These are phyloP conservation scores for Labia minor DNA, from an alignment of 2,888 invertebrate species.

Conservation along the genomic window DNA sequence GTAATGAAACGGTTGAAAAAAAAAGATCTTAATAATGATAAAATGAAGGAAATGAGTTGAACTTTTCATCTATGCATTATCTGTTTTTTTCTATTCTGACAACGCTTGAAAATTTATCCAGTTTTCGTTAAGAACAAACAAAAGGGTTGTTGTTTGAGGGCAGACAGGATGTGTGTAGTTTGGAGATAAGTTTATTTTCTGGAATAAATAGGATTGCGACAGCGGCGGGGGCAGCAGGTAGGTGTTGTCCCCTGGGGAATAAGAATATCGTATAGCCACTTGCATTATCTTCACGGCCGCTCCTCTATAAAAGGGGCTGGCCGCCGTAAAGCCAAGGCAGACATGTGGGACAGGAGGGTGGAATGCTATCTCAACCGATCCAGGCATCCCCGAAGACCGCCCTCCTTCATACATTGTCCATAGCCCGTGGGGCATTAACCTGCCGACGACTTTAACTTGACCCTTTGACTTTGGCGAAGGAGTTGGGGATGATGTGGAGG, in stretches of 20 bases:
- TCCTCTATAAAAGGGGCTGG: background rate
- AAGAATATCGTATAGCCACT: slow-evolving; percentile 13
- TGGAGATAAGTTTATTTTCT: slow-evolving; percentile 13
- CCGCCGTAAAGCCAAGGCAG: slow-evolving; percentile 1
- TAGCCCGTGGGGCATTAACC: slow-evolving; percentile 3
- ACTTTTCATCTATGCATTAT: too few species aligned
- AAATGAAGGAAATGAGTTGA: too few species aligned
- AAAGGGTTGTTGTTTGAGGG: background rate
- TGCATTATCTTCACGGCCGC: slow-evolving; percentile 13
- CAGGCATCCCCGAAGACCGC: slow-evolving; percentile 8
- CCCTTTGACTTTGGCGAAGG: background rate
- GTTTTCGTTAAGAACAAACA: background rate
- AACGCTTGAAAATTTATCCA: background rate
- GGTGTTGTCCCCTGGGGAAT: background rate
- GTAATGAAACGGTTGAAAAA: too few species aligned
- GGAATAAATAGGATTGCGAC: slow-evolving; percentile 7
- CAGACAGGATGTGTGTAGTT: slow-evolving; percentile 13
- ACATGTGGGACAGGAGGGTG: background rate
- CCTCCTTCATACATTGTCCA: slow-evolving; percentile 13
- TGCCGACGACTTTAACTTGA: slow-evolving; percentile 13
- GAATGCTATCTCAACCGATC: slow-evolving; percentile 5
- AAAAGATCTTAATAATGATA: too few species aligned
- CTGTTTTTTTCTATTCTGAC: too few species aligned
- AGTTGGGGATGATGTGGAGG: too few species aligned
- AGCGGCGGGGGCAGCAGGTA: background rate